phyloP scores from a whole-genome alignment of 2,797 vertebrate species.

The Columba guinea region DNA sequence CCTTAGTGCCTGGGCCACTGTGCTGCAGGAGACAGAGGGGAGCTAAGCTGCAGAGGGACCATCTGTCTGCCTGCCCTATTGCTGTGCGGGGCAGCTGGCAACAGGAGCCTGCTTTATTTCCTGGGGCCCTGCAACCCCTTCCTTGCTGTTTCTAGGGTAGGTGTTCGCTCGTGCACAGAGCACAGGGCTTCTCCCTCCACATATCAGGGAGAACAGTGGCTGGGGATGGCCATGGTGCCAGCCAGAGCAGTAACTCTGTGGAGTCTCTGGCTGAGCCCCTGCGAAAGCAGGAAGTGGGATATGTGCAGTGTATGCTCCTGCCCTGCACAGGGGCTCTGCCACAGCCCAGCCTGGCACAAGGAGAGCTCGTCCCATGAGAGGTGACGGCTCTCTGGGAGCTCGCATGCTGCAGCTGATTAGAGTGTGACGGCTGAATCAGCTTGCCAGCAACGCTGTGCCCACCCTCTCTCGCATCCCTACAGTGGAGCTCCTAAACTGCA shows the following conservation, averaged over 20 bases:
- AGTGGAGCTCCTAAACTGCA: background rate
- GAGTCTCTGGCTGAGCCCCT: background rate
- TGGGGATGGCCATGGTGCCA: background rate
- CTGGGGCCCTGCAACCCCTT: background rate
- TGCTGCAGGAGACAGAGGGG: background rate
- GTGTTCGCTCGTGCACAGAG: fast-evolving
- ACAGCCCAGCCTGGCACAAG: background rate
- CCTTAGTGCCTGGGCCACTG: background rate
- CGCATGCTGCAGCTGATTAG: background rate
- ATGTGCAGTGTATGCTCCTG: fast-evolving
- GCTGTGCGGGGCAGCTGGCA: background rate
- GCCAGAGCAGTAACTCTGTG: background rate
- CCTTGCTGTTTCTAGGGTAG: background rate
- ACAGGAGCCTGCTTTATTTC: background rate
- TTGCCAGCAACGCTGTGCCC: background rate
- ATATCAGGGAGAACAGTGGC: too few species aligned
- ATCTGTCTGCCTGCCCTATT: background rate
- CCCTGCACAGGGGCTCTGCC: background rate
- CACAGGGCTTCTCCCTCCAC: background rate
- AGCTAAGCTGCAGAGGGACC: background rate
- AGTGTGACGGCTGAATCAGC: background rate
- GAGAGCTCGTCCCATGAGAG: background rate
- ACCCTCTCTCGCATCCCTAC: background rate
- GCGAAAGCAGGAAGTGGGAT: fast-evolving
- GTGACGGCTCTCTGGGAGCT: background rate